Evolutionary conservation across 2,888 invertebrate species (phyloP).

Genomic region (Lasiommata megera): DNA sequence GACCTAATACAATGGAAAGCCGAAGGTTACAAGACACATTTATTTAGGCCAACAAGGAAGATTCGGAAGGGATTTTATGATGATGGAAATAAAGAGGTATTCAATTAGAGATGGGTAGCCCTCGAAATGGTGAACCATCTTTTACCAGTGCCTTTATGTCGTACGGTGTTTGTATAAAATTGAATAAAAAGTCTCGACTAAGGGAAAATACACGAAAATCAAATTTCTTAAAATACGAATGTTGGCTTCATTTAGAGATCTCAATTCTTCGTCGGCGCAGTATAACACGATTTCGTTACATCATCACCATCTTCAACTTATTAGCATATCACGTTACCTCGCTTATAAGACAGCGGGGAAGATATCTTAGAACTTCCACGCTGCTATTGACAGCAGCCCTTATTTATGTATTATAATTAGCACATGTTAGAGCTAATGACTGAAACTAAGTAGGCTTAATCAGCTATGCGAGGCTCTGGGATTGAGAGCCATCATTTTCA

Average conservation of each 20-base stretch:
- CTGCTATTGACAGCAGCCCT: too few species aligned
- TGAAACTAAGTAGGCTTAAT: too few species aligned
- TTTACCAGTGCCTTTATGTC: not conserved
- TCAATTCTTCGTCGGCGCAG: not conserved
- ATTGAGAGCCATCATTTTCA: too few species aligned
- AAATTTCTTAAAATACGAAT: not conserved
- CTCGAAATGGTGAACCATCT: conserved; percentile 2
- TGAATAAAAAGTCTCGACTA: not conserved
- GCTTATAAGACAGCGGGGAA: too few species aligned
- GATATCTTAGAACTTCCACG: too few species aligned
- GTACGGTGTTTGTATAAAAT: conserved; percentile 1
- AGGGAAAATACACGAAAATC: not conserved
- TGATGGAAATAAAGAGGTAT: conserved; percentile 14
- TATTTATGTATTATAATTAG: too few species aligned
- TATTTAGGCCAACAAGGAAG: conserved; percentile 18
- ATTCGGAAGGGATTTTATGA: conserved; percentile 16
- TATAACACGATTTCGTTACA: too few species aligned
- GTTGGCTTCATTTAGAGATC: not conserved
- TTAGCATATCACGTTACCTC: too few species aligned
- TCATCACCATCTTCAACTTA: too few species aligned
- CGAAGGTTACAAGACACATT: conserved; percentile 16
- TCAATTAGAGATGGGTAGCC: conserved; percentile 14
- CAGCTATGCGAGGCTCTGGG: too few species aligned
- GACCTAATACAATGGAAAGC: conserved; percentile 18
- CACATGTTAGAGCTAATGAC: too few species aligned